Base-by-base conservation (phyloP, 2,888 invertebrate species). In the Noctua pronuba region DNA sequence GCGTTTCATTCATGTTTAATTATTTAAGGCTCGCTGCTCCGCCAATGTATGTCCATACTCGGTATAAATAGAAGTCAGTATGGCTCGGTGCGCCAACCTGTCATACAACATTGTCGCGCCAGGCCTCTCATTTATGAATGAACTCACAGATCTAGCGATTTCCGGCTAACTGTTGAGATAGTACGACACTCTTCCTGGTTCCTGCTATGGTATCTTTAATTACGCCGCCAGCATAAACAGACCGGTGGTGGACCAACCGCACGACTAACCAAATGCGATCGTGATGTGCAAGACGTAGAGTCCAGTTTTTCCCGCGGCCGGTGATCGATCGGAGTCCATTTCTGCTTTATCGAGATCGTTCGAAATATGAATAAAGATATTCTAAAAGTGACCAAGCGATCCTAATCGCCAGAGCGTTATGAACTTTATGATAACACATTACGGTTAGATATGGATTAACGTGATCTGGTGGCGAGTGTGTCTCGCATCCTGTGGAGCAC, bases 161-260 rank as follows among this genome's bases (percentile, higher is more conserved):
- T 96, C 96, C 96, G 96, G 96, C 95, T 96, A 96, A 94, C 96
- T 95, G 96, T 96, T 94, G 95, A 96, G 96, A 96, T 96, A 96
- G 96, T 96, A 96, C 96, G 96, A 95, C 95, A 94, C 96, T 96
- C 96, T 96, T 96, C 96, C 96, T 96, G 95, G 96, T 96, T 96
- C 96, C 96, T 96, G 96, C 95, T 94, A 95, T 95, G 95, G 95
- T 95, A 95, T 96, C 95, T 96, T 95, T 96, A 96, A 96, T 96
- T 95, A 95, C 95, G 90, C 89, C 88, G 92, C 94, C 94, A 95
- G 93, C 90, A 92, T 95, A 95, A 94, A 92, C 92, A 92, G 94
- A 94, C 93, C 94, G 90, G 90, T 91, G 89, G 85, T 90, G 88
- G 84, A 85, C 82, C 79, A 73, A 72, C 80, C 80, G 72, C 73